Base-by-base conservation (phyloP, 2,888 invertebrate genomes). In the Cantharis rustica region DNA sequence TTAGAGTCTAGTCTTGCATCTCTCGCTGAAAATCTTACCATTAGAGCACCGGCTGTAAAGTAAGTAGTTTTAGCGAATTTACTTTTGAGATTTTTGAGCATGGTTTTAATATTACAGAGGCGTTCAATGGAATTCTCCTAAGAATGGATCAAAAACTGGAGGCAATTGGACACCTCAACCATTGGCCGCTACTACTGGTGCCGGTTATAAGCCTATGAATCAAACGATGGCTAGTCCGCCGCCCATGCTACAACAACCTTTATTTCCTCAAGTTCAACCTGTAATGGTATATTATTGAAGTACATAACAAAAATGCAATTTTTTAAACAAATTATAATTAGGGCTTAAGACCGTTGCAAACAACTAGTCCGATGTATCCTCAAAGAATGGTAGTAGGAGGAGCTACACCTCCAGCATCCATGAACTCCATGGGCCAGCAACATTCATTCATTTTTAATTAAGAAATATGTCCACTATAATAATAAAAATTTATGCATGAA, bases 1-100 rank as follows among this genome's bases (percentile, higher is more conserved):
- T 90, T 98, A 88, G 98, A 98, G 88, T 95, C 96, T 83, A 97
- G 97, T 83, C 92, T 98, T 79, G 97, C 97, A 79, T 95, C 95
- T 81, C 90, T 98, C 84, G 98, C 98, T 79, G 96, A 98, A 89
- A 98, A 98, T 89, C 92, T 98, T 84, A 92, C 94, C 84, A 96
- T 96, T 85, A 95, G 95, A 81, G 91, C 92, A 47, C 91, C 91
- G 69, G 90, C 91, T 84, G 92, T 91, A 78, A 93, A 95, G 95
- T 95, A 89, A 93, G 94, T 91, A 69, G 31, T 64, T 63, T 68
- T 15, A 66, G 16, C 20, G 17, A 13, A 31, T 72, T 68, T 17
- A 47, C 16, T 16, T 16, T 66, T 23, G 61, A 68, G 71, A 20
- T 64, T 73, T 27, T 69, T 68, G 16, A 10, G 31, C 47, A 31